Percentiles rank a stretch among this genome's conserved stretches.
Evolutionary conservation across 2,888 invertebrate genomes (phyloP).

Genomic region (Pasiphila rectangulata): DNA sequence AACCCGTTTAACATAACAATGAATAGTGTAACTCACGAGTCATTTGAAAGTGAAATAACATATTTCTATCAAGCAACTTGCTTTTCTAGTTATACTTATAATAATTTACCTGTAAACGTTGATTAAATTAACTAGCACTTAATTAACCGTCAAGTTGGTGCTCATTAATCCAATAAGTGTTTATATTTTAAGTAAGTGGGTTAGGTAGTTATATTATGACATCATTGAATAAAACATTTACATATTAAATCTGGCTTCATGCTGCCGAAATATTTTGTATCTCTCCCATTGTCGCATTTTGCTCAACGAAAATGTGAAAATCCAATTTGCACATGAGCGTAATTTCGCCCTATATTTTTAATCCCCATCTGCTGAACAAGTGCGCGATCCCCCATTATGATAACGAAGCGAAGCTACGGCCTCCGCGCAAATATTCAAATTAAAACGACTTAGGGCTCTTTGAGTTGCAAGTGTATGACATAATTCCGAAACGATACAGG

Average conservation of each 20-base stretch:
- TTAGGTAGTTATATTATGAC: too few species aligned
- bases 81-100: too few species aligned
- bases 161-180: too few species aligned
- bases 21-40: too few species aligned
- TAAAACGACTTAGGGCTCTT: constrained; percentile 54
- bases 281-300: constrained; percentile 5
- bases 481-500: constrained; percentile 25
- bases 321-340: constrained; percentile 19
- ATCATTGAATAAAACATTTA: too few species aligned
- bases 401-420: constrained; percentile 50
- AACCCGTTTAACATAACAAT: too few species aligned
- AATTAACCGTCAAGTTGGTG: too few species aligned
- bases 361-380: constrained; percentile 13
- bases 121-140: too few species aligned
- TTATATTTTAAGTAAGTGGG: too few species aligned
- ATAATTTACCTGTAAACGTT: too few species aligned
- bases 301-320: constrained; percentile 6
- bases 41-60: too few species aligned
- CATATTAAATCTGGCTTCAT: not conserved
- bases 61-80: too few species aligned
- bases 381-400: constrained; percentile 51
- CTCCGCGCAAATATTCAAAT: constrained; percentile 59
- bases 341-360: constrained; percentile 20
- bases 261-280: not conserved
- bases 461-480: constrained; percentile 44